A percentile compares a stretch with the other conserved stretches of the same genome.
These are phyloP conservation scores for Vulpes ferrilata DNA, from an alignment of 2,113 vertebrate species.

Conservation along the genomic window DNA sequence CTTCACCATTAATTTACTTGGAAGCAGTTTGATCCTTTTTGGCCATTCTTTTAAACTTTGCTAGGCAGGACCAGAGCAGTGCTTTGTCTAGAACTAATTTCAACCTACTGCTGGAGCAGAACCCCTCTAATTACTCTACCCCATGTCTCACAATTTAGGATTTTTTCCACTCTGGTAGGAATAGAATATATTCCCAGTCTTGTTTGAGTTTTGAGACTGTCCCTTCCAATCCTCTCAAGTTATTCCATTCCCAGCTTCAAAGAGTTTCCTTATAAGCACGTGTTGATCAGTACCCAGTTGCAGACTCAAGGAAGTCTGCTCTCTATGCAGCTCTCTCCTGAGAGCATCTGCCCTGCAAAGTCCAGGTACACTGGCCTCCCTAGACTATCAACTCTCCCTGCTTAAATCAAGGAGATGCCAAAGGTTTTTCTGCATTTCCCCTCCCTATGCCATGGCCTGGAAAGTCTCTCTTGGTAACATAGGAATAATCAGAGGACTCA, in stretches of 20 bases:
- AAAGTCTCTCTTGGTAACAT: background rate
- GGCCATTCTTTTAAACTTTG: background rate
- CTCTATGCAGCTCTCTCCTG: background rate
- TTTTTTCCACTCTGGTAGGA: background rate
- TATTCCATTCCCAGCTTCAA: background rate
- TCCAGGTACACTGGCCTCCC: background rate
- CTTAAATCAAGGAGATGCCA: background rate
- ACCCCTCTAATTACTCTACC: background rate
- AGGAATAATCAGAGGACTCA: background rate
- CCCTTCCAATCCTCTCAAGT: background rate
- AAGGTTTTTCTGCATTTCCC: background rate
- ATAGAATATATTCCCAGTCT: background rate
- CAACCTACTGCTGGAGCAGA: background rate
- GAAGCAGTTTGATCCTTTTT: background rate
- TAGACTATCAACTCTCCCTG: background rate
- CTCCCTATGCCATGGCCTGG: background rate
- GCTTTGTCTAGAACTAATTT: background rate
- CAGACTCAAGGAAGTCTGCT: background rate
- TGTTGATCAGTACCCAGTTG: background rate
- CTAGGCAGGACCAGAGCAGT: background rate
- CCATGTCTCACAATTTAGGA: background rate
- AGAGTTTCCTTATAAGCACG: background rate
- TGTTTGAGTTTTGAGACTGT: background rate
- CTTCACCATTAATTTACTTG: constrained; percentile 9
- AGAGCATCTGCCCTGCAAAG: background rate